A percentile compares a stretch with the other conserved stretches of the same genome.
Evolutionary conservation across 2,888 invertebrate species (phyloP).

Genomic region (Idaea dimidiata): DNA sequence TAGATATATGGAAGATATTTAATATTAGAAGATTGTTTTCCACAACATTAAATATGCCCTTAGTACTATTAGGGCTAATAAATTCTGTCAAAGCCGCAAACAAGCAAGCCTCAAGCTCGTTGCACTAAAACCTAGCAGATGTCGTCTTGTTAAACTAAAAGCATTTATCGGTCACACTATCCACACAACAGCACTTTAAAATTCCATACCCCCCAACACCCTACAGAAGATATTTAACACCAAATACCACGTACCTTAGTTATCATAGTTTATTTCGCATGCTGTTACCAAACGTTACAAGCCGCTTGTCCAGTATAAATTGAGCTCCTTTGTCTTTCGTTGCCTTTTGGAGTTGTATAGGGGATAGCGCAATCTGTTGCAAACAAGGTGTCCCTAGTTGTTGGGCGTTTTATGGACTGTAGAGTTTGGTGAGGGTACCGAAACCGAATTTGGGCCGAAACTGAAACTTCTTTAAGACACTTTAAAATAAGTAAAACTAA

Average conservation of each 20-base stretch:
- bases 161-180: conserved; percentile 14
- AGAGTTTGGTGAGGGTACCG: background rate
- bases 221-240: conserved; percentile 50
- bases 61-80: background rate
- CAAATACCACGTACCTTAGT: conserved; percentile 58
- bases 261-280: conserved; percentile 71
- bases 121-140: background rate
- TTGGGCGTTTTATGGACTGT: conserved; percentile 42
- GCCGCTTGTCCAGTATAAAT: conserved; percentile 34
- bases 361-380: conserved; percentile 19
- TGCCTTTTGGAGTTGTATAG: conserved; percentile 23
- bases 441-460: background rate
- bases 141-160: background rate
- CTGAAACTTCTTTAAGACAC: background rate
- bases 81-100: background rate
- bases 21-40: no score
- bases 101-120: background rate
- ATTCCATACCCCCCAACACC: conserved; percentile 9
- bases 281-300: conserved; percentile 62
- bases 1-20: no score
- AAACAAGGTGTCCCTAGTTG: conserved; percentile 39
- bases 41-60: no score
- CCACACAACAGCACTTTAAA: conserved; percentile 20
- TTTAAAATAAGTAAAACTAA: background rate
- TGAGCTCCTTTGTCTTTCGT: conserved; percentile 34